Evolutionary conservation across 2,888 invertebrate species (phyloP), one percentile per base, ranked within the genome.

Genomic region (Selenia dentaria): DNA sequence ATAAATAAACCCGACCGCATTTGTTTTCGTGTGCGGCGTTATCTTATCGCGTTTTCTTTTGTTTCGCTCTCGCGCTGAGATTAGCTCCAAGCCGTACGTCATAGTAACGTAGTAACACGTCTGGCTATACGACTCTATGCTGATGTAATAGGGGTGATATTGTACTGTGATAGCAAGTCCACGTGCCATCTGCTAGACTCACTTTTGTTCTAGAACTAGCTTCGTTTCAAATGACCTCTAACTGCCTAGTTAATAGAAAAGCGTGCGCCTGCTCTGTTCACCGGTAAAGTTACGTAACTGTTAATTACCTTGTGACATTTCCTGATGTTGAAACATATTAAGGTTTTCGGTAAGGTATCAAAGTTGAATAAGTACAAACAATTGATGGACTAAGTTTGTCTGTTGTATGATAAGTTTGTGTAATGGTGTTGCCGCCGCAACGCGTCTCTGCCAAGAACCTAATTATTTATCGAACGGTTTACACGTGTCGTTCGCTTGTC

Each of bases 11-110:
- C 46, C 54, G 40, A 57, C 48, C 53, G 51, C 63, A 58, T 68
- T 70, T 65, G 65, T 68, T 71, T 71, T 67, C 62, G 61, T 62
- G 57, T 51, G 54, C 49, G 56, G 54, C 49, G 56, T 57, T 67
- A 68, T 67, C 67, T 72, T 71, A 74, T 74, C 74, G 56, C 41
- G 37, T 57, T 54, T 68, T 67, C 66, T 71, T 74, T 72, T 72
- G 71, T 70, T 70, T 66, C 59, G 60, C 59, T 64, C 57, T 58
- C 55, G 55, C 60, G 45, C 47, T 54, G 46, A 59, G 57, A 63
- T 64, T 67, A 64, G 46, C 50, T 49, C 29, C 28, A 9, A 18
- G 25, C 31, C 51, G 44, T 47, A 45, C n/a, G n/a, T n/a, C n/a
- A n/a, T n/a, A n/a, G n/a, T n/a, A n/a, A n/a, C n/a, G 60, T 42